Conservation (phyloP, 1,140 invertebrate species). For the Hestina assimilis region DNA sequence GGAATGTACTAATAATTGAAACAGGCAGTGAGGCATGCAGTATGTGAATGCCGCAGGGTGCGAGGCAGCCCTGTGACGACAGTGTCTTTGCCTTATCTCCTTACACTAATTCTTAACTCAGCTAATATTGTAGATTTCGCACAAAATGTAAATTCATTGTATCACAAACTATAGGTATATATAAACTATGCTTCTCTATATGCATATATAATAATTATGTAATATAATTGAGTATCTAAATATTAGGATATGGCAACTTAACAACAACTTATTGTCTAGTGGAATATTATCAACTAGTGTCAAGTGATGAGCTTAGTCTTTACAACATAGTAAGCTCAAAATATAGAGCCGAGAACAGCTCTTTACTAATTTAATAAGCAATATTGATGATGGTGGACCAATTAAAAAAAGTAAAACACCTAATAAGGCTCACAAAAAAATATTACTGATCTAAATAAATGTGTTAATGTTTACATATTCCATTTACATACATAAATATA, state of each 20-base stretch:
- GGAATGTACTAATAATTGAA: slow-evolving; percentile 8
- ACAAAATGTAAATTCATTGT: slow-evolving; percentile 74
- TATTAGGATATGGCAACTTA: slow-evolving; percentile 76
- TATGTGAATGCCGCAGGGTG: not conserved
- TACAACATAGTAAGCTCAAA: slow-evolving; percentile 5
- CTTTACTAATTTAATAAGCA: slow-evolving; percentile 8
- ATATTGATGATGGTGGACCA: too few relatives aligned
- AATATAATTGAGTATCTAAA: slow-evolving; percentile 73
- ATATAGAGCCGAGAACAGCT: not conserved
- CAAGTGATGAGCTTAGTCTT: not conserved
- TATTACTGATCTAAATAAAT: too few relatives aligned
- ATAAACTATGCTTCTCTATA: slow-evolving; percentile 65
- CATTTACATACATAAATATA: too few relatives aligned
- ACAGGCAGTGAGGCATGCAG: slow-evolving; percentile 5
- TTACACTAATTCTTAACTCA: slow-evolving; percentile 21
- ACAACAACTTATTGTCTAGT: slow-evolving; percentile 75
- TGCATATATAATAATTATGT: slow-evolving; percentile 48
- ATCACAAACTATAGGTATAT: slow-evolving; percentile 76
- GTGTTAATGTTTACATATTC: too few relatives aligned
- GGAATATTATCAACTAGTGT: slow-evolving; percentile 51
- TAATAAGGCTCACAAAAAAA: too few relatives aligned
- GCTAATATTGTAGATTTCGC: slow-evolving; percentile 57
- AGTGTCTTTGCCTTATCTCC: not conserved
- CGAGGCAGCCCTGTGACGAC: not conserved
- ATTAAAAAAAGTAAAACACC: too few relatives aligned